Percentiles rank a stretch among this genome's conserved stretches.
phyloP scores from a whole-genome alignment of 2,888 invertebrate species.

The Chloroclystis v-ata region DNA sequence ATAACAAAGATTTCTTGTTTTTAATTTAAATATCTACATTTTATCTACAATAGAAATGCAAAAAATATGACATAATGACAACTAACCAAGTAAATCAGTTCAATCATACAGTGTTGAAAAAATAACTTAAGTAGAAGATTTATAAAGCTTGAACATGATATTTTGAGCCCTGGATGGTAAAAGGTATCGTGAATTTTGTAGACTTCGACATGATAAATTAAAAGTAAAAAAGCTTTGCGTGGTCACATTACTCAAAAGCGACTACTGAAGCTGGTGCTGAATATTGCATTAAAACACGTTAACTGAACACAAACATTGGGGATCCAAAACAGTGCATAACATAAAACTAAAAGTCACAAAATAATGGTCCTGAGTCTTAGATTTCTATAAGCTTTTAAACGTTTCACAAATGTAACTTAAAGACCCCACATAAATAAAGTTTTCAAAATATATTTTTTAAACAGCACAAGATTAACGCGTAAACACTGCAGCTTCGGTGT shows the following conservation, averaged over 20 bases:
- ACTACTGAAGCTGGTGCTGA: constrained; percentile 67
- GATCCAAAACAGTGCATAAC: constrained; percentile 57
- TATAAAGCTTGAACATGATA: neutral
- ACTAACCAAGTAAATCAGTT: constrained; percentile 5
- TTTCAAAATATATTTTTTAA: constrained; percentile 58
- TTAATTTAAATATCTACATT: neutral
- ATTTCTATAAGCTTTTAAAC: constrained; percentile 71
- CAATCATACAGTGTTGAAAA: neutral
- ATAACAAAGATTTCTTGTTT: no score
- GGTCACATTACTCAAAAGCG: constrained; percentile 50
- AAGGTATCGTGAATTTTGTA: neutral
- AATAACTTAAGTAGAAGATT: neutral
- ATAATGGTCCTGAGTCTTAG: constrained; percentile 75
- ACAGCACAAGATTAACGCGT: constrained; percentile 70
- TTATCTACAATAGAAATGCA: constrained; percentile 25
- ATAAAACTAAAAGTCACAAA: constrained; percentile 51
- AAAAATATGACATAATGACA: constrained; percentile 18
- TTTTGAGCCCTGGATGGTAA: neutral
- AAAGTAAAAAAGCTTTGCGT: constrained; percentile 38
- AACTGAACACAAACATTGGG: constrained; percentile 47
- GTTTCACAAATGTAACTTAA: constrained; percentile 51
- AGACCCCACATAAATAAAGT: constrained; percentile 50
- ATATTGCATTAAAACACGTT: constrained; percentile 53
- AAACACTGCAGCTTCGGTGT: constrained; percentile 66
- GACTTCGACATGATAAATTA: constrained; percentile 20